These are phyloP conservation scores for Nesidiocoris tenuis DNA, from an alignment of 2,888 invertebrate genomes.

Conservation along the genomic window DNA sequence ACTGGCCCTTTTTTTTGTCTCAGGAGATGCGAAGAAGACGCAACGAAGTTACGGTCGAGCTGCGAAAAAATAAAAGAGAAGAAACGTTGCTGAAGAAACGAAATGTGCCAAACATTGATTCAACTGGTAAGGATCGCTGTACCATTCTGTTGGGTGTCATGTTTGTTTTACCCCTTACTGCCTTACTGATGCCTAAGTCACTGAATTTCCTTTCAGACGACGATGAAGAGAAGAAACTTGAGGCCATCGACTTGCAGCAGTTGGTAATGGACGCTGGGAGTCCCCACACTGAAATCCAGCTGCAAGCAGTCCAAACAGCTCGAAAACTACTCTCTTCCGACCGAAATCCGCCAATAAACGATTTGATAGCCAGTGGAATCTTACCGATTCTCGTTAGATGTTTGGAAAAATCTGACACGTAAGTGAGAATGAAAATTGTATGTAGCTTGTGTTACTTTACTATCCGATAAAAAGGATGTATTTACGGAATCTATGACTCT, in stretches of 20 bases:
- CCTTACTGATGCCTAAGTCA: too few species aligned
- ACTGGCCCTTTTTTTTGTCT: constrained; percentile 53
- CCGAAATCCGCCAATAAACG: constrained; percentile 97
- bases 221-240: constrained; percentile 54
- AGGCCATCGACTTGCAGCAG: constrained; percentile 72
- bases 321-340: constrained; percentile 95
- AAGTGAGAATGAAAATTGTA: too few species aligned
- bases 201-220: constrained; percentile 50
- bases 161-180: not conserved
- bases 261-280: constrained; percentile 82
- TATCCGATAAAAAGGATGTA: too few species aligned
- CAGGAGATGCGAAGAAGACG: constrained; percentile 96
- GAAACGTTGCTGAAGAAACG: constrained; percentile 93
- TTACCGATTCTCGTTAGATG: constrained; percentile 91
- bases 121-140: constrained; percentile 64
- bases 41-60: constrained; percentile 93
- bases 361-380: constrained; percentile 89
- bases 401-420: constrained; percentile 77
- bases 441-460: not conserved
- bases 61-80: constrained; percentile 97
- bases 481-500: too few species aligned
- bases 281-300: constrained; percentile 76
- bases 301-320: constrained; percentile 90
- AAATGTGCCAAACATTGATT: constrained; percentile 88
- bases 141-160: not conserved